A percentile compares a stretch with the other conserved stretches of the same genome.
These are phyloP conservation scores for Ormyrus labotus DNA, from an alignment of 2,888 invertebrate species.

Conservation along the genomic window DNA sequence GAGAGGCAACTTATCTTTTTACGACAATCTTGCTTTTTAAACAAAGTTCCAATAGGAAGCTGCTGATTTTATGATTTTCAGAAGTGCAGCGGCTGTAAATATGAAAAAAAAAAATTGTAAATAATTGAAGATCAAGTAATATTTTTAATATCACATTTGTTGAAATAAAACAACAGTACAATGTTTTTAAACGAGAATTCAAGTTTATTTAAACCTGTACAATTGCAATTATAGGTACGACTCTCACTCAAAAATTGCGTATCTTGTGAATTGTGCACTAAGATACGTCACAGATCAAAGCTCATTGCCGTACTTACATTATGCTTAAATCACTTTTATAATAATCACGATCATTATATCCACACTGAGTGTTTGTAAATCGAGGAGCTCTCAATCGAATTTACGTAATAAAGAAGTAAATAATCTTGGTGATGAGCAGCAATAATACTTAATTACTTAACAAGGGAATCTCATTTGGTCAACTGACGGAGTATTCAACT, in stretches of 20 bases:
- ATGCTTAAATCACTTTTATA: not conserved
- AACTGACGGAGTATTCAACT: not conserved
- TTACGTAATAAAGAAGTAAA: too few relatives aligned
- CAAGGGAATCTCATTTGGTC: slow-evolving; percentile 11
- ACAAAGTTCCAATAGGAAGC: not conserved
- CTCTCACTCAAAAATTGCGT: slow-evolving; percentile 9
- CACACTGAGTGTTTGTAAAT: too few relatives aligned
- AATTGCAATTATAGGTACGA: slow-evolving; percentile 14
- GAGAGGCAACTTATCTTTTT: slow-evolving; percentile 59
- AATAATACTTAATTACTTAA: not conserved
- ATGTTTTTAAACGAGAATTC: slow-evolving; percentile 27
- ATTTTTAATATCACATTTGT: not conserved
- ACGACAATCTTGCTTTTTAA: slow-evolving; percentile 50
- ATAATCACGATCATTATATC: not conserved
- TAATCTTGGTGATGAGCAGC: slow-evolving; percentile 9
- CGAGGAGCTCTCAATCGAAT: too few relatives aligned
- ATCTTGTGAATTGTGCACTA: not conserved
- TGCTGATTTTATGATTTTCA: too few relatives aligned
- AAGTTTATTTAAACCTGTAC: slow-evolving; percentile 46
- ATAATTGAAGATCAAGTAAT: not conserved
- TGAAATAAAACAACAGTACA: not conserved
- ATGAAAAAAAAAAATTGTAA: not conserved
- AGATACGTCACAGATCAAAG: slow-evolving; percentile 7
- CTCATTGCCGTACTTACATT: not conserved
- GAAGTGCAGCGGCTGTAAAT: not conserved